Conservation (phyloP, 2,113 vertebrate species). For the Prionailurus bengalensis region DNA sequence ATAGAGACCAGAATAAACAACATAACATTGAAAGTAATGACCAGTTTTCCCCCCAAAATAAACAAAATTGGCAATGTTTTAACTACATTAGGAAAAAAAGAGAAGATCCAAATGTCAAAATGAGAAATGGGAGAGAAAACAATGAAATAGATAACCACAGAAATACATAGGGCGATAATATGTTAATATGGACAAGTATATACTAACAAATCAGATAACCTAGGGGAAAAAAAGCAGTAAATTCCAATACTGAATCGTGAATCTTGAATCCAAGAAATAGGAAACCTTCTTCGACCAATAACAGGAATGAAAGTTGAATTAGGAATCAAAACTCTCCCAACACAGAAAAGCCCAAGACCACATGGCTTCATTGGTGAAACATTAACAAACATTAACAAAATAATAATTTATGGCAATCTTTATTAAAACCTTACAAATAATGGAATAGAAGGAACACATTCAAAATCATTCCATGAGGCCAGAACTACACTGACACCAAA, state of each 20-base stretch:
- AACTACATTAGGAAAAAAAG: not conserved
- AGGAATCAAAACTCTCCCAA: not conserved
- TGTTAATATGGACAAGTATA: not conserved
- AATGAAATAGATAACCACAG: not conserved
- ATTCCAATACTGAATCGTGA: not conserved
- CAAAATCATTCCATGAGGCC: not conserved
- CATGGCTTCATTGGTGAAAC: not conserved
- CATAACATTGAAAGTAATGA: not conserved
- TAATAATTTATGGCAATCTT: not conserved
- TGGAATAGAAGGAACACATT: not conserved
- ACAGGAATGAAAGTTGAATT: not conserved
- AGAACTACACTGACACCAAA: not conserved
- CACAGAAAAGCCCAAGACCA: not conserved
- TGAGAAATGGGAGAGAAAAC: not conserved
- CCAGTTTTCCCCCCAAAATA: not conserved
- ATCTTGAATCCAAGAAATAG: not conserved
- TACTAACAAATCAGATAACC: not conserved
- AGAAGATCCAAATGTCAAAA: not conserved
- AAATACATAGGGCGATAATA: not conserved
- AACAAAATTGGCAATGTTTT: not conserved
- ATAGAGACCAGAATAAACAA: not conserved
- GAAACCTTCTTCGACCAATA: not conserved
- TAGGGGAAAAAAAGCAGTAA: not conserved
- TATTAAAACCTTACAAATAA: not conserved
- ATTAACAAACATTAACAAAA: not conserved